A percentile compares a stretch with the other conserved stretches of the same genome.
Evolutionary conservation across 2,888 invertebrate genomes (phyloP).

Genomic region (Xestoiulus laeticollis): DNA sequence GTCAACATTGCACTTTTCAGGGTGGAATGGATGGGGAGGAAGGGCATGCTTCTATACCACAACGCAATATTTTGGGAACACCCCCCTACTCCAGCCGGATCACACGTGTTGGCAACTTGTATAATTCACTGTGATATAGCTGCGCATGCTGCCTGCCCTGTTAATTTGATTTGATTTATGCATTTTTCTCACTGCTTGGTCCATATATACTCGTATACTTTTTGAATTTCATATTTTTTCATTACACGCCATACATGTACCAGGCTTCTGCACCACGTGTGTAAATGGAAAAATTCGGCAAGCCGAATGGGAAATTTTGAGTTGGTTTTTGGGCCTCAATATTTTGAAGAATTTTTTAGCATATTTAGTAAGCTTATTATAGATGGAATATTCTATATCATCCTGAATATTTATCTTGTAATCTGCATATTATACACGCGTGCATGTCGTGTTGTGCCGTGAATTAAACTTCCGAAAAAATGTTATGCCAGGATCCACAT

Average conservation of each 20-base stretch:
- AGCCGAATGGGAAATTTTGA: not conserved
- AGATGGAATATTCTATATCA: not conserved
- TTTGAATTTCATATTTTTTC: not conserved
- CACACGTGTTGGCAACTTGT: not conserved
- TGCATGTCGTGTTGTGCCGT: not conserved
- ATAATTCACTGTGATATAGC: not conserved
- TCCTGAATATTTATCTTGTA: not conserved
- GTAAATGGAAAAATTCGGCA: not conserved
- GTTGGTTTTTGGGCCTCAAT: not conserved
- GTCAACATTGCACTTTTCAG: conserved; percentile 28
- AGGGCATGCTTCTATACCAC: not conserved
- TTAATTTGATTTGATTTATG: not conserved
- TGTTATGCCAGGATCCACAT: too few relatives aligned
- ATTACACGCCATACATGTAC: not conserved
- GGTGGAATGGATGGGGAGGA: not conserved
- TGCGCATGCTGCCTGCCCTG: not conserved
- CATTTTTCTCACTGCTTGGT: not conserved
- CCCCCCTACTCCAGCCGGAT: not conserved
- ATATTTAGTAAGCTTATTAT: not conserved
- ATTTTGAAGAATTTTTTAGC: not conserved
- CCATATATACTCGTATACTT: not conserved
- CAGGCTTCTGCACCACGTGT: too few relatives aligned
- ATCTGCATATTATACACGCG: not conserved
- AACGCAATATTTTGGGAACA: not conserved
- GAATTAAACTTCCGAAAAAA: not conserved